Conservation (phyloP, 2,888 invertebrate genomes). For the Apamea sordens region DNA sequence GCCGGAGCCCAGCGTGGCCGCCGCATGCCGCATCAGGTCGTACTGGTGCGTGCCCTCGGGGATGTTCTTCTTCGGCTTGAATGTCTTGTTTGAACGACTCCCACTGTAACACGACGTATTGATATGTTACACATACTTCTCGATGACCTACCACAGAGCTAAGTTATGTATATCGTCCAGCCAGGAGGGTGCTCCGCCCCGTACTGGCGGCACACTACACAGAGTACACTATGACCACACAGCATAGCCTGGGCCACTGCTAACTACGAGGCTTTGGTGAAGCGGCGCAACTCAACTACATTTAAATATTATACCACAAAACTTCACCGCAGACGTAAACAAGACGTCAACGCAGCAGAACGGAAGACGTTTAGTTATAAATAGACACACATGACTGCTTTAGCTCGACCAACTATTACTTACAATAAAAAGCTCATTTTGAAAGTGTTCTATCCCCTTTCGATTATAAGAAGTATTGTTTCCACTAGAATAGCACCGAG, state of each 20-base stretch:
- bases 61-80: conserved; percentile 99
- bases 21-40: conserved; percentile 99
- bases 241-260: background rate
- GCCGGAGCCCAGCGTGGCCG: conserved; percentile 99
- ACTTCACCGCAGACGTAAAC: conserved; percentile 78
- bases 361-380: conserved; percentile 80
- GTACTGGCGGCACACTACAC: background rate
- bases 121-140: conserved; percentile 2
- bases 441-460: conserved; percentile 66
- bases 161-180: background rate
- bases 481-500: conserved; percentile 77
- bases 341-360: conserved; percentile 78
- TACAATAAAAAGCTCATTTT: conserved; percentile 92
- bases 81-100: conserved; percentile 98
- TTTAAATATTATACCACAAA: conserved; percentile 63
- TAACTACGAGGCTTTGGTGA: background rate
- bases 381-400: conserved; percentile 75
- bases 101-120: conserved; percentile 89
- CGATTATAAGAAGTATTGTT: conserved; percentile 67
- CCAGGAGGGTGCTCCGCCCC: background rate
- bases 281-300: background rate
- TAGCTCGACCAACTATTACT: conserved; percentile 78
- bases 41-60: conserved; percentile 99
- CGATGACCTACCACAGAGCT: background rate
- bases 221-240: background rate